These are phyloP conservation scores for Wiebesia pumilae DNA, from an alignment of 1,140 invertebrate species.

Conservation along the genomic window DNA sequence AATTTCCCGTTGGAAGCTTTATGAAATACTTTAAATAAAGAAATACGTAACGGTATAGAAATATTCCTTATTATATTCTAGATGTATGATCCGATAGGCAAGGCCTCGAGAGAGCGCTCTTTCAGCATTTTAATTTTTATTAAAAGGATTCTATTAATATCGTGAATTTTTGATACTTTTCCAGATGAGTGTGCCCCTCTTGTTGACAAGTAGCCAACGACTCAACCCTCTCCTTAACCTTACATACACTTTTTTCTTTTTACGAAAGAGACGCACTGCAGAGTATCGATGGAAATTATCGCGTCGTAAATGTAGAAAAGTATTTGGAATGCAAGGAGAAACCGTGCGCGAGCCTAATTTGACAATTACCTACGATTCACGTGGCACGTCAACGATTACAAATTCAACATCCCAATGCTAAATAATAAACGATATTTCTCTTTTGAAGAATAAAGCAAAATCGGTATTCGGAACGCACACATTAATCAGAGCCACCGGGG, in stretches of 20 bases:
- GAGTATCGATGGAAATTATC: background rate
- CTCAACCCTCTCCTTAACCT: background rate
- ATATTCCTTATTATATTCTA: background rate
- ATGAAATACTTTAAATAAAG: background rate
- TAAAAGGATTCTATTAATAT: background rate
- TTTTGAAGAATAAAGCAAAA: background rate
- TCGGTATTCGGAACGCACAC: background rate
- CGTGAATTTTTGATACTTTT: slow-evolving; percentile 1
- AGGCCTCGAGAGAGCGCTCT: background rate
- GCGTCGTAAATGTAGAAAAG: background rate
- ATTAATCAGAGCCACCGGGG: background rate
- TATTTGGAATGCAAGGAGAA: background rate
- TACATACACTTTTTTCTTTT: background rate
- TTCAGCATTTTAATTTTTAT: background rate
- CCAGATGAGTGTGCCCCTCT: background rate
- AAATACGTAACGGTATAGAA: background rate
- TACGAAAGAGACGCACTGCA: background rate
- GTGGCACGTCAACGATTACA: background rate
- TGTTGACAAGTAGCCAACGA: background rate
- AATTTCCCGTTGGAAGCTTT: background rate
- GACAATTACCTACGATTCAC: background rate
- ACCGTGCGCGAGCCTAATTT: background rate
- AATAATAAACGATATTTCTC: background rate
- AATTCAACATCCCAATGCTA: background rate
- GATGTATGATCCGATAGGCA: background rate